Base-by-base conservation (phyloP, 2,113 vertebrate species). In the Romanogobio albipinnatus region DNA sequence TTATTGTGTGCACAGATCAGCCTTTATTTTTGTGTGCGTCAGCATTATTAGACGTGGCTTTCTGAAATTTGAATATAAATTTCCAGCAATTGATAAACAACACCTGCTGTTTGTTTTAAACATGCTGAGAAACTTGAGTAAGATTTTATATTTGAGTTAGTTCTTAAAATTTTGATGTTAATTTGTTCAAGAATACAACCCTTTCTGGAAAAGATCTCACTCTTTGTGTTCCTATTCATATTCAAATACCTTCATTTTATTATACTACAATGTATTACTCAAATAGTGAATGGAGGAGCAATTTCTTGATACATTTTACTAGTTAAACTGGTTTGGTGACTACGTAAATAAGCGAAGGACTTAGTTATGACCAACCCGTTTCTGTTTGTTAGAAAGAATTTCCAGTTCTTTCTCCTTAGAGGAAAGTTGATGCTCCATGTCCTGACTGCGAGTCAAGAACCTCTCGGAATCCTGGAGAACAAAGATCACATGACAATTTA, bases 401-500 rank as follows among this genome's bases (percentile, higher is more conserved):
- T 98, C 96, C 86, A 97, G 89, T 78, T 99, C 96, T 84, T 91
- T 93, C 79, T 99, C 97, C 92, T 99, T 99, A 29, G 86, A 88
- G 17, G 84, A 89, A 53, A 99, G 94, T 88, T 95, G 95, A 82
- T 86, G 75, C 81, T 97, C 96, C 87, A 99, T 89, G 22, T 96
- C 95, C 79, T 95, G 94, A 89, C 96, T 96, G 83, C 90, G 94
- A 76, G 94, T 94, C 77, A 95, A 92, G 91, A 95, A 98, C 24
- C 90, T 90, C 91, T 96, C 95, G 0, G 95, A 94, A 89, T 97
- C 97, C 97, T 99, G 88, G 0, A 77, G 83, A 26, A 76, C 13
- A 81, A 22, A 75, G 13, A 77, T 11, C 47, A 70, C 11, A 82
- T 53, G 8, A 76, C 7, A 22, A 9, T 56, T 22, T 22, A 56